Conservation (phyloP, 2,797 vertebrate species). For the Semotilus atromaculatus region DNA sequence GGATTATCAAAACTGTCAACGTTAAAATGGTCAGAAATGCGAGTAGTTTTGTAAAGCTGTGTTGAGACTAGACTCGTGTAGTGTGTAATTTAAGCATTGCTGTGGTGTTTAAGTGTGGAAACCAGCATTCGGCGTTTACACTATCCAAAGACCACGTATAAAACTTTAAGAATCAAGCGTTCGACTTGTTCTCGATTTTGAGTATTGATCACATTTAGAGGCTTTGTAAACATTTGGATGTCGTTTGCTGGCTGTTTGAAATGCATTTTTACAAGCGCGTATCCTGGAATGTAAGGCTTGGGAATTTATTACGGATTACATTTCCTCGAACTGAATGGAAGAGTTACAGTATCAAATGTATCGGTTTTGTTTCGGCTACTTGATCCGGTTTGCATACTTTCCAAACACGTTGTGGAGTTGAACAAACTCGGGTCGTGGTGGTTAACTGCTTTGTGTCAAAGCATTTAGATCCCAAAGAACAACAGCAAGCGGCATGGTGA, state of each 20-base stretch:
- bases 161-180: neutral
- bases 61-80: slow-evolving; percentile 8
- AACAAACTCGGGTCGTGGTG: neutral
- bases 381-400: neutral
- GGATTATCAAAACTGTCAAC: neutral
- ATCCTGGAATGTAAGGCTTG: neutral
- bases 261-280: neutral
- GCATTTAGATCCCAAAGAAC: neutral
- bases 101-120: neutral
- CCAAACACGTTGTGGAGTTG: slow-evolving; percentile 11
- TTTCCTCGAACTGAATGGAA: slow-evolving; percentile 4
- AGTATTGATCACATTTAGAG: neutral
- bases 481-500: neutral
- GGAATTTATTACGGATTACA: neutral
- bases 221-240: neutral
- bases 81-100: slow-evolving; percentile 2
- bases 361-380: neutral
- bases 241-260: neutral
- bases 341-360: neutral
- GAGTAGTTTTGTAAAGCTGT: neutral
- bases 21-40: neutral
- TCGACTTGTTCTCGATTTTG: neutral
- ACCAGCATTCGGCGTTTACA: neutral
- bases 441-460: neutral
- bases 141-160: neutral